Evolutionary conservation across 2,113 vertebrate species (phyloP).

Genomic region (Corythornis vintsioides): DNA sequence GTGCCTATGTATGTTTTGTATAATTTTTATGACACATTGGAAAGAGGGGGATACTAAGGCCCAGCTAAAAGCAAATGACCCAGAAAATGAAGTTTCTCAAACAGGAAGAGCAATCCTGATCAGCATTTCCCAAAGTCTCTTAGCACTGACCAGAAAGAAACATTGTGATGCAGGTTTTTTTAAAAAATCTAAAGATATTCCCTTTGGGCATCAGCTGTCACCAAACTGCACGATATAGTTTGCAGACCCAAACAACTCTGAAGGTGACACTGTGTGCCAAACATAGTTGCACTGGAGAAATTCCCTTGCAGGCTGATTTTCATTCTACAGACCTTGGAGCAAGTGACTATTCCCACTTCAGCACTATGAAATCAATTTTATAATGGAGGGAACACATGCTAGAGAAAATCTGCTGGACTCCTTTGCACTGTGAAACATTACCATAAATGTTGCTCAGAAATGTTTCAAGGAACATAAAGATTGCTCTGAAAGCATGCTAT

Average conservation of each 20-base stretch:
- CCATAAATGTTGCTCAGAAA: constrained; percentile 3
- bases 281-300: constrained; percentile 8
- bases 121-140: not conserved
- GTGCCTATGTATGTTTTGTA: not conserved
- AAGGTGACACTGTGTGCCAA: constrained; percentile 59
- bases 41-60: not conserved
- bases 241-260: constrained; percentile 1
- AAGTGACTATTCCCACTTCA: constrained; percentile 32
- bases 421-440: constrained; percentile 19
- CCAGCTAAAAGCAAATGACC: not conserved
- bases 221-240: not conserved
- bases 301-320: constrained; percentile 10
- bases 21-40: not conserved
- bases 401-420: constrained; percentile 29
- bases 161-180: not conserved
- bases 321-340: constrained; percentile 17
- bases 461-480: not conserved
- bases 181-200: not conserved
- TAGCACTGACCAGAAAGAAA: not conserved
- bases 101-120: not conserved
- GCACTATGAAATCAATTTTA: constrained; percentile 56
- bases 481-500: not conserved
- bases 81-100: not conserved
- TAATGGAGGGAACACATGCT: not conserved
- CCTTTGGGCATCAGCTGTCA: constrained; percentile 39